Percentiles rank a stretch among this genome's conserved stretches.
Conservation (phyloP, 2,888 invertebrate genomes). For the Cheilosia impressa region DNA sequence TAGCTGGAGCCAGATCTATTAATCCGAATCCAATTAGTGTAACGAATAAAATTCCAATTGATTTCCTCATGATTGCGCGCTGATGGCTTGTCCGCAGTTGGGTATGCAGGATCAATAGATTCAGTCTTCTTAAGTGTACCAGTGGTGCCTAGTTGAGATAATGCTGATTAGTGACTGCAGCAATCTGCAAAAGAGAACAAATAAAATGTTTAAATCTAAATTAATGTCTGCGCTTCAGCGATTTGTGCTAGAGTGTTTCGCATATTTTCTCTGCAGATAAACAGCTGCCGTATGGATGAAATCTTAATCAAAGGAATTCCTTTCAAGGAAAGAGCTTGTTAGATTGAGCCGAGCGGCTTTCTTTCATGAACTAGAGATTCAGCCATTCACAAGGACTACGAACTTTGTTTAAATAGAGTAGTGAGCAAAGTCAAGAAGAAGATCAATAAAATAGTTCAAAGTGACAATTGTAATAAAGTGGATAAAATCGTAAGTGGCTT, state of each 20-base stretch:
- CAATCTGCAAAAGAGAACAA: conserved; percentile 49
- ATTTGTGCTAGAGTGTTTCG: conserved; percentile 11
- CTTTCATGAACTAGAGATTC: conserved; percentile 14
- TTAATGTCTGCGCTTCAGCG: conserved; percentile 37
- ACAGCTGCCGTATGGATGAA: conserved; percentile 3
- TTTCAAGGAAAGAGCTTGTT: conserved; percentile 33
- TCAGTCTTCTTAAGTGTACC: conserved; percentile 57
- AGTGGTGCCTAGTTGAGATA: conserved; percentile 50
- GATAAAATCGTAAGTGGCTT: too few species aligned
- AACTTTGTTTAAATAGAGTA: neutral
- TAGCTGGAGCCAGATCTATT: conserved; percentile 77
- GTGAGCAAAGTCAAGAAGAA: too few species aligned
- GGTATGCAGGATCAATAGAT: conserved; percentile 44
- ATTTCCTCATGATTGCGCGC: conserved; percentile 76
- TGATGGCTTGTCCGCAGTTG: conserved; percentile 34
- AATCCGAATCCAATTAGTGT: conserved; percentile 79
- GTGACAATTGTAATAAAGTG: too few species aligned
- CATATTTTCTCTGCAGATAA: conserved; percentile 17
- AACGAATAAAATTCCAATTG: conserved; percentile 79
- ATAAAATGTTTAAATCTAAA: conserved; percentile 27
- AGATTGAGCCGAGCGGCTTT: conserved; percentile 14
- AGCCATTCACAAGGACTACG: conserved; percentile 18
- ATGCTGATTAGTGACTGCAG: conserved; percentile 38
- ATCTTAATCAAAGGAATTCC: conserved; percentile 56
- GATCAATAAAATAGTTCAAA: too few species aligned